Evolutionary conservation across 1,140 invertebrate genomes (phyloP), one percentile per base, ranked within the genome.

Genomic region (Charaxes varanes): DNA sequence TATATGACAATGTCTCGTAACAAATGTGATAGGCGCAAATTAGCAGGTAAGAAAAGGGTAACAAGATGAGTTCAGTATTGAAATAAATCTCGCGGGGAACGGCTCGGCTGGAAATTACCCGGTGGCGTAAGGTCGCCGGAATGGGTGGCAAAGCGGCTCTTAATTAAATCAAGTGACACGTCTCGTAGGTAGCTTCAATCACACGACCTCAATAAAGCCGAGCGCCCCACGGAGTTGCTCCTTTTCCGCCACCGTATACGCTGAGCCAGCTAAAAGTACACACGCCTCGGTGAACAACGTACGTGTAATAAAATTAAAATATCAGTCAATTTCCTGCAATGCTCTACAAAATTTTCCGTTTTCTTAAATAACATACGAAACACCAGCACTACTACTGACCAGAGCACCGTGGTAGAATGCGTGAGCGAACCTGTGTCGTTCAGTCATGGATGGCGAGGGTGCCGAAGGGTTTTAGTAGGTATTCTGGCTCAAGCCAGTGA

Each of bases 91-190:
- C 52, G 37, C 46, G 46, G 53, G 60, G 52, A 77, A 78, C 68
- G 70, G 66, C 60, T 76, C 49, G 41, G 62, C 68, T 60, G 60
- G 58, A 79, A 78, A 82, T 82, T 78, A 79, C 76, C 67, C 53
- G 54, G 48, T 57, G 65, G 67, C 61, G 61, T 70, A 66, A 68
- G 69, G 60, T 59, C 55, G 62, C 54, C 63, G 66, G 53, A 72
- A 72, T 62, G 63, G 62, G 72, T 69, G 72, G 74, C 72, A 81
- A 78, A 83, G 65, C 76, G 62, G 65, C 62, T 70, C 73, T 83
- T 83, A 83, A 83, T 83, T 83, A 81, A 83, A 83, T 83, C 79
- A 83, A 81, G 77, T 76, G 79, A 80, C 78, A 70, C 54, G 76
- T 78, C 72, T 74, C 70, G 63, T 62, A 62, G 65, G 66, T 67